Conservation (phyloP, 2,113 vertebrate species). For the Piaya cayana region DNA sequence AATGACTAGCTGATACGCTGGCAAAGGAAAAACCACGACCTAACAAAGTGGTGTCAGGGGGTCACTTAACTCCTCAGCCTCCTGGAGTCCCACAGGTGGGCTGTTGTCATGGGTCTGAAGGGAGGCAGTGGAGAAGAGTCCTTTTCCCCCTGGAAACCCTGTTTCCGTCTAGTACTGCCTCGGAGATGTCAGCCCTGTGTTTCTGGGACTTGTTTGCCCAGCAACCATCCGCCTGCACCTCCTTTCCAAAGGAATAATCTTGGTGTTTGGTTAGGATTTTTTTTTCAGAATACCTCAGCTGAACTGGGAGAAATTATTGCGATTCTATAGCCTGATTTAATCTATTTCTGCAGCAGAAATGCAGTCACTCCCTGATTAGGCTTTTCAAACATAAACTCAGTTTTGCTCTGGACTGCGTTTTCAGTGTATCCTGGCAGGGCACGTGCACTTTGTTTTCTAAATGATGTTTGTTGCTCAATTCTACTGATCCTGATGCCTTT, state of each 20-base stretch:
- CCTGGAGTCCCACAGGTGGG: background rate
- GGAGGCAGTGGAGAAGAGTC: slow-evolving; percentile 37
- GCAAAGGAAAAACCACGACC: background rate
- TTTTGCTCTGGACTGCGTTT: background rate
- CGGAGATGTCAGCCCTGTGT: slow-evolving; percentile 15
- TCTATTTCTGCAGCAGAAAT: background rate
- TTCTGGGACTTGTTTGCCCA: slow-evolving; percentile 58
- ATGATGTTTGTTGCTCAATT: background rate
- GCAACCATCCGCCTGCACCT: slow-evolving; percentile 71
- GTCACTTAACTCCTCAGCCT: background rate
- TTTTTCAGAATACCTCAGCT: slow-evolving; percentile 42
- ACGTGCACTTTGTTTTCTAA: background rate
- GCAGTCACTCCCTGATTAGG: background rate
- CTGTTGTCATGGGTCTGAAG: slow-evolving; percentile 70
- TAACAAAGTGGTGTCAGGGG: background rate
- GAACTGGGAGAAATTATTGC: background rate
- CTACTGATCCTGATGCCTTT: background rate
- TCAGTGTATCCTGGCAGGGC: background rate
- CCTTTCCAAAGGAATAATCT: slow-evolving; percentile 72
- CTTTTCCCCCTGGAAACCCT: slow-evolving; percentile 50
- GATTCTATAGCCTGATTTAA: background rate
- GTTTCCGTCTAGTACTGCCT: slow-evolving; percentile 61
- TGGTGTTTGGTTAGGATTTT: background rate
- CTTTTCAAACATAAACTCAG: background rate
- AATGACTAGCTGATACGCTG: background rate